Conservation (phyloP, 2,888 invertebrate species). For the Harpalus rufipes region DNA sequence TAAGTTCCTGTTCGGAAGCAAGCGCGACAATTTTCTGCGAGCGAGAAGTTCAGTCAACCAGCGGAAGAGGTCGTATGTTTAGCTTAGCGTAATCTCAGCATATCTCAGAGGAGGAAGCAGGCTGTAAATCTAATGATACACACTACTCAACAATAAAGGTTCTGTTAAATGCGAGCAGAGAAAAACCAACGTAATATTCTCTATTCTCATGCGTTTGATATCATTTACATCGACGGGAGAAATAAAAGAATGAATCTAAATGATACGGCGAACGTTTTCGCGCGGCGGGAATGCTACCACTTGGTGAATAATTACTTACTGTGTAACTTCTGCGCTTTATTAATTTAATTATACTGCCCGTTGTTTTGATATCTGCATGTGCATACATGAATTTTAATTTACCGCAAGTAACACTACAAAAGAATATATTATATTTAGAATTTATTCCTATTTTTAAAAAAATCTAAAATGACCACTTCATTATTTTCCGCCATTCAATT, state of each 20-base stretch:
- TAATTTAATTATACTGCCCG: conserved; percentile 59
- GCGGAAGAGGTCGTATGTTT: conserved; percentile 53
- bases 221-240: conserved; percentile 58
- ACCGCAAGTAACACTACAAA: not conserved
- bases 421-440: conserved; percentile 4
- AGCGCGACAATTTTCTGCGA: conserved; percentile 28
- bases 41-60: conserved; percentile 37
- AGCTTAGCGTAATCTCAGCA: conserved; percentile 56
- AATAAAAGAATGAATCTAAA: conserved; percentile 63
- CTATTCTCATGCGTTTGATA: conserved; percentile 60
- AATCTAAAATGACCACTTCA: not conserved
- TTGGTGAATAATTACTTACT: conserved; percentile 57
- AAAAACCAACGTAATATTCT: conserved; percentile 40
- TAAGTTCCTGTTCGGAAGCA: conserved; percentile 10
- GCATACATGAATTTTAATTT: conserved; percentile 47
- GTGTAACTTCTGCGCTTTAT: conserved; percentile 50
- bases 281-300: conserved; percentile 17
- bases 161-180: conserved; percentile 45
- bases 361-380: conserved; percentile 52
- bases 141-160: conserved; percentile 59
- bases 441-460: not conserved
- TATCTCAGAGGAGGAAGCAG: conserved; percentile 50
- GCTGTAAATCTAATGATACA: conserved; percentile 63
- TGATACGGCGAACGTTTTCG: conserved; percentile 55
- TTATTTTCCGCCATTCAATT: not conserved